These are phyloP conservation scores for Chroicocephalus ridibundus DNA, from an alignment of 2,113 vertebrate species.

Conservation along the genomic window DNA sequence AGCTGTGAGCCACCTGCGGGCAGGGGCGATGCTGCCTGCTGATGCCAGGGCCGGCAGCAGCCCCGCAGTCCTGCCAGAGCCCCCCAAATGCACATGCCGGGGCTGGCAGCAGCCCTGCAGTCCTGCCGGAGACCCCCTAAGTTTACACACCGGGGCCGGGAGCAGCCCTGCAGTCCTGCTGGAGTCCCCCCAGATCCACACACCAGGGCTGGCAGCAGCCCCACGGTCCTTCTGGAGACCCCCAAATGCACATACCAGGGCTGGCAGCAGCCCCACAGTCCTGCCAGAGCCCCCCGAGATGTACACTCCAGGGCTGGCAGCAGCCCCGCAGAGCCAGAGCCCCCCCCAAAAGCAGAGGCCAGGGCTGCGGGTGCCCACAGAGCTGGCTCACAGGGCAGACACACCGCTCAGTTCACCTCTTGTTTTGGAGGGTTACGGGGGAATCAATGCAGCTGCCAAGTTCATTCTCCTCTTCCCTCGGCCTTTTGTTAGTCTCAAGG, in stretches of 20 bases:
- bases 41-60: background rate
- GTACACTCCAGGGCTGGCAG: background rate
- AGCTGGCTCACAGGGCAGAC: background rate
- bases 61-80: background rate
- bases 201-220: background rate
- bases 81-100: background rate
- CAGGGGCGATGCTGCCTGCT: background rate
- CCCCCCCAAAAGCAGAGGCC: background rate
- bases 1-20: rapidly evolving
- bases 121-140: background rate
- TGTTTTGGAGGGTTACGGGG: rapidly evolving
- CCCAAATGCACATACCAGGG: background rate
- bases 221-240: rapidly evolving
- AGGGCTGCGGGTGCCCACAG: background rate
- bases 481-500: background rate
- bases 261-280: background rate
- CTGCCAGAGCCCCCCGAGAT: background rate
- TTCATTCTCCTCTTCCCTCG: background rate
- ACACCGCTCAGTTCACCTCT: rapidly evolving
- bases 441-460: background rate
- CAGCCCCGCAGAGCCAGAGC: background rate
- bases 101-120: background rate
- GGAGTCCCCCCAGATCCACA: background rate
- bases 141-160: background rate
- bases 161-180: background rate